phyloP scores from a whole-genome alignment of 2,797 vertebrate genomes.

The Gorsachius magnificus region DNA sequence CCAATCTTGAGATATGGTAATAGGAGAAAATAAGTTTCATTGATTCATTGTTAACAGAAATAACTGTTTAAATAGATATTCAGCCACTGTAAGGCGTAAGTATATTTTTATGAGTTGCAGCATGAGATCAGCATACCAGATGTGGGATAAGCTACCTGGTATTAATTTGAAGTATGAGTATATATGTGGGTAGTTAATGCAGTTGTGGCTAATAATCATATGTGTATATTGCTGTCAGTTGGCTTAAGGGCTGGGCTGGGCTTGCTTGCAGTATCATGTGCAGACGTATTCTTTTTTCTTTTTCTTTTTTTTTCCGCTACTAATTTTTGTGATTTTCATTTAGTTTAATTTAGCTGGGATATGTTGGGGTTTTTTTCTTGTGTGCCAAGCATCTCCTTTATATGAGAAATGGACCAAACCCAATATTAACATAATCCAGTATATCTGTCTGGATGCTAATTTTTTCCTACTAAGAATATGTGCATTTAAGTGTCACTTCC shows the following conservation, averaged over 20 bases:
- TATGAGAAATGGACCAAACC: not conserved
- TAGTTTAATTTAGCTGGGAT: not conserved
- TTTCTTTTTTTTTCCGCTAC: not conserved
- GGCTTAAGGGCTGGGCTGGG: not conserved
- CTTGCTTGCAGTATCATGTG: accelerated
- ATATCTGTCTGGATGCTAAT: not conserved
- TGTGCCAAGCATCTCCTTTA: not conserved
- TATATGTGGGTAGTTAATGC: not conserved
- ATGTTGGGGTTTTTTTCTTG: not conserved
- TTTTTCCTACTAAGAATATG: not conserved
- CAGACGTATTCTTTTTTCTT: accelerated
- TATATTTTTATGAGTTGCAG: not conserved
- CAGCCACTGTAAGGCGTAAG: not conserved
- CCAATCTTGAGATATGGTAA: not conserved
- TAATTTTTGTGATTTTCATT: not conserved
- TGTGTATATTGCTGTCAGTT: not conserved
- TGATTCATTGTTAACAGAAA: not conserved
- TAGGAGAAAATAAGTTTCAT: not conserved
- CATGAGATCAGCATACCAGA: not conserved
- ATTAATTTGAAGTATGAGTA: not conserved
- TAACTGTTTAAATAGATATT: not conserved
- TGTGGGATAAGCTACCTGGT: not conserved
- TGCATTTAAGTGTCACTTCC: not conserved
- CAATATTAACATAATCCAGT: not conserved
- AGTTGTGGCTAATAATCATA: not conserved